These are phyloP conservation scores for Epinephelus fuscoguttatus DNA, from an alignment of 2,113 vertebrate genomes.

Conservation along the genomic window DNA sequence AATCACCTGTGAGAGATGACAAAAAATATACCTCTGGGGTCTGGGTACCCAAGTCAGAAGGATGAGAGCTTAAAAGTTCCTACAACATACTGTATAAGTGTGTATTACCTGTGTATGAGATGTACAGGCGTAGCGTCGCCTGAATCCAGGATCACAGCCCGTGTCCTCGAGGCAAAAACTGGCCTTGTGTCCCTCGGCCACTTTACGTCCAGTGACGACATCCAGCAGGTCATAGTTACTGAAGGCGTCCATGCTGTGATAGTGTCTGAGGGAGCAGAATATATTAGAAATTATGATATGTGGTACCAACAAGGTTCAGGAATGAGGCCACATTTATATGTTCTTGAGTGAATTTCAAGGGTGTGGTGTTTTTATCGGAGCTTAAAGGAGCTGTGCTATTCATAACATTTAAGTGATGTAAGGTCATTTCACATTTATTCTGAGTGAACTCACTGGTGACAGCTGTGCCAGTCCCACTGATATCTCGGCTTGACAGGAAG, in stretches of 20 bases:
- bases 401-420: neutral
- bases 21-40: too few relatives aligned
- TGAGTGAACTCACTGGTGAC: slow-evolving; percentile 87
- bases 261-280: slow-evolving; percentile 78
- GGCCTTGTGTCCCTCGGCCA: slow-evolving; percentile 90
- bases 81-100: neutral
- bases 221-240: slow-evolving; percentile 90
- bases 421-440: neutral
- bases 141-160: slow-evolving; percentile 83
- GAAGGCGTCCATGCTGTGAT: slow-evolving; percentile 91
- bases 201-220: slow-evolving; percentile 74
- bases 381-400: neutral
- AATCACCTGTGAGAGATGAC: too few relatives aligned
- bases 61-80: neutral
- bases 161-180: slow-evolving; percentile 92
- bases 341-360: slow-evolving; percentile 13
- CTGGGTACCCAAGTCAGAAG: too few relatives aligned
- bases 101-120: slow-evolving; percentile 87
- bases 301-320: neutral
- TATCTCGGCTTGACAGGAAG: slow-evolving; percentile 87
- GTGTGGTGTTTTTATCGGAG: slow-evolving; percentile 11
- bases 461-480: slow-evolving; percentile 92
- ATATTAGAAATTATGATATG: too few relatives aligned
- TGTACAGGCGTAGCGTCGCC: slow-evolving; percentile 87
- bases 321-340: neutral